Evolutionary conservation across 2,113 vertebrate species (phyloP).

Genomic region (Plecotus auritus): DNA sequence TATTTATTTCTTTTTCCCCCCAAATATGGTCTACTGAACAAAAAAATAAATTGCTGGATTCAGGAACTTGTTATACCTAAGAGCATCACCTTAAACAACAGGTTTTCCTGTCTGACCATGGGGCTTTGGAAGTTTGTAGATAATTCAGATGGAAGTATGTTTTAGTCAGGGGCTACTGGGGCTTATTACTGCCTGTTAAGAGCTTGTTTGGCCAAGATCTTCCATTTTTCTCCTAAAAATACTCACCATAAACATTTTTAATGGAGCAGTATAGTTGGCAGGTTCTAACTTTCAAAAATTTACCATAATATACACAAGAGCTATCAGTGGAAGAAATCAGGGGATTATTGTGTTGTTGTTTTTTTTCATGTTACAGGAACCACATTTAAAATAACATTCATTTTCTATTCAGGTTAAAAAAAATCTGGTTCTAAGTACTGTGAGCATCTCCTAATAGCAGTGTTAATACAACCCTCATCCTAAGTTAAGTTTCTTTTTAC

Average conservation of each 20-base stretch:
- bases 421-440: conserved; percentile 39
- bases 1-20: background rate
- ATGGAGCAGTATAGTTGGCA: background rate
- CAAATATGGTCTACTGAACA: background rate
- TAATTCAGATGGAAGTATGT: background rate
- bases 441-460: conserved; percentile 4
- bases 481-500: conserved; percentile 36
- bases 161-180: background rate
- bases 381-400: conserved; percentile 23
- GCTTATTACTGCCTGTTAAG: background rate
- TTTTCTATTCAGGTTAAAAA: conserved; percentile 37
- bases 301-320: background rate
- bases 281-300: conserved; percentile 28
- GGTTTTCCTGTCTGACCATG: background rate
- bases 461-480: conserved; percentile 15
- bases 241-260: conserved; percentile 5
- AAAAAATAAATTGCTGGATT: background rate
- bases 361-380: background rate
- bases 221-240: conserved; percentile 24
- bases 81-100: background rate
- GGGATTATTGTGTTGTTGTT: background rate
- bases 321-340: background rate
- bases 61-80: background rate
- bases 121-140: background rate
- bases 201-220: conserved; percentile 21